Percentiles rank a stretch among this genome's conserved stretches.
Conservation (phyloP, 2,888 invertebrate species). For the Merodon equestris region DNA sequence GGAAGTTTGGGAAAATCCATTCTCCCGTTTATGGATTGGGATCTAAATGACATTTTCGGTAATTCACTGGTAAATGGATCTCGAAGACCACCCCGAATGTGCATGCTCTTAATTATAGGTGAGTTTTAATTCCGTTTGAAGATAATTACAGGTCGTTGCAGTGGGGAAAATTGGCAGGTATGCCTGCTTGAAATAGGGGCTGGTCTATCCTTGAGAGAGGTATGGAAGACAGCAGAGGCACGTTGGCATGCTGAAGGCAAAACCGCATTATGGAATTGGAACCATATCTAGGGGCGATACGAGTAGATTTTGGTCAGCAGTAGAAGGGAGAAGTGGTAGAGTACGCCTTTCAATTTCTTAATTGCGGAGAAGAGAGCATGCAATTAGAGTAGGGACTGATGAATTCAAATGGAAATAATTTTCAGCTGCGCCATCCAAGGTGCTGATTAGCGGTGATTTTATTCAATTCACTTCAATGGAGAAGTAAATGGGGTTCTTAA, state of each 20-base stretch:
- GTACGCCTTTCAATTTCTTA: constrained; percentile 46
- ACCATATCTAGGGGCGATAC: background rate
- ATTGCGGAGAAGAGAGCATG: constrained; percentile 31
- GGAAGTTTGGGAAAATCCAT: too few species aligned
- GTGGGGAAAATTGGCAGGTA: constrained; percentile 63
- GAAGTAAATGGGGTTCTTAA: too few species aligned
- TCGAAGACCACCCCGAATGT: constrained; percentile 15
- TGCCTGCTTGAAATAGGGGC: background rate
- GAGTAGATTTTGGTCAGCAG: constrained; percentile 31
- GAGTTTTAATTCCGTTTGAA: constrained; percentile 57
- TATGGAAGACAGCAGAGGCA: too few species aligned
- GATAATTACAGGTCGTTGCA: constrained; percentile 56
- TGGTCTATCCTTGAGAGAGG: background rate
- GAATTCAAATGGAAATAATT: constrained; percentile 31
- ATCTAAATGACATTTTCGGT: background rate
- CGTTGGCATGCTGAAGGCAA: too few species aligned
- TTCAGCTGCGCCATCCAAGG: background rate
- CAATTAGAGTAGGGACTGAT: constrained; percentile 41
- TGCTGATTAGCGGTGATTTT: constrained; percentile 13
- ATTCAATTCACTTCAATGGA: constrained; percentile 2
- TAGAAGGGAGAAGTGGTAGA: constrained; percentile 19
- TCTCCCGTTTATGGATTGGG: background rate
- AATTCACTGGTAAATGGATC: constrained; percentile 14
- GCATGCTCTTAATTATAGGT: constrained; percentile 56
- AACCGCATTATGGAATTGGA: background rate